phyloP scores from a whole-genome alignment of 2,113 vertebrate species.

The Phrynocephalus versicolor region DNA sequence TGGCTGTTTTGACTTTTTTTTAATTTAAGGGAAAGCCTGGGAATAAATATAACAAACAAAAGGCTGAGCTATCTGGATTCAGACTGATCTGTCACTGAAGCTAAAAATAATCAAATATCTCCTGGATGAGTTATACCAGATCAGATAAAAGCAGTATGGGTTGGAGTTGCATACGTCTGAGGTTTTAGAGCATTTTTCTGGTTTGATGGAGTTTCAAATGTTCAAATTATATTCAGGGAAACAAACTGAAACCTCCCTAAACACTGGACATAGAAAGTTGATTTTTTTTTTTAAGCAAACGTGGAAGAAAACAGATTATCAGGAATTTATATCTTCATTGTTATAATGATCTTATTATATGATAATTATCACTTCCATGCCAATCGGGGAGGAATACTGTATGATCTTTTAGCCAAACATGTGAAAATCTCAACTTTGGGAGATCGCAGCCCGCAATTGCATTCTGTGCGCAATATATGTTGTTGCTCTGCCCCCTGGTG shows the following conservation, averaged over 20 bases:
- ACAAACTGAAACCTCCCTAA: neutral
- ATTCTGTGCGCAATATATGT: accelerated
- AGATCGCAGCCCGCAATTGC: too few species aligned
- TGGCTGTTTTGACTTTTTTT: too few species aligned
- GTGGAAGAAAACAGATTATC: neutral
- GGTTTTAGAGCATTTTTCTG: neutral
- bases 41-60: neutral
- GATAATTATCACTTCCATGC: neutral
- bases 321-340: neutral
- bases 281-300: neutral
- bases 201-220: neutral
- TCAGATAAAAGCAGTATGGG: too few species aligned
- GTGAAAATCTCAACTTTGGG: neutral
- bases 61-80: too few species aligned
- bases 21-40: neutral
- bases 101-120: neutral
- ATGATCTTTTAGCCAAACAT: accelerated
- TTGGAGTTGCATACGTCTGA: too few species aligned
- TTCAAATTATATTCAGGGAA: too few species aligned
- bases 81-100: too few species aligned
- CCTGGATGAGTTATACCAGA: too few species aligned
- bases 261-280: neutral
- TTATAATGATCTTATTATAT: neutral
- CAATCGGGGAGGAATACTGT: neutral
- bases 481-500: conserved; percentile 56